phyloP scores from a whole-genome alignment of 2,888 invertebrate genomes.

The Amphipyra tragopoginis region DNA sequence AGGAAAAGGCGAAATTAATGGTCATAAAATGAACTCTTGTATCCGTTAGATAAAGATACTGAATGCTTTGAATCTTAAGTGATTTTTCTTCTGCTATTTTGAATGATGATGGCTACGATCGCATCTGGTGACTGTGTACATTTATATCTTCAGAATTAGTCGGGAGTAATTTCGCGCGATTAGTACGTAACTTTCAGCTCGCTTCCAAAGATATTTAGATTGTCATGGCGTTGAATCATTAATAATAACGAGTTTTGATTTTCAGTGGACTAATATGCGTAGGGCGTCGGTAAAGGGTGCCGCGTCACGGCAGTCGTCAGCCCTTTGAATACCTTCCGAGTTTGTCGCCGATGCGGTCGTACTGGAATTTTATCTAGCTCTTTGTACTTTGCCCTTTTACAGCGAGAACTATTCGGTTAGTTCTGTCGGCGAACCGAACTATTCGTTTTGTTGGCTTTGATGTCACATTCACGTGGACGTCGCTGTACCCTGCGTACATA shows the following conservation, averaged over 20 bases:
- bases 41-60: slow-evolving; percentile 88
- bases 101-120: slow-evolving; percentile 83
- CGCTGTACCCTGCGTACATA: slow-evolving; percentile 18
- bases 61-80: slow-evolving; percentile 87
- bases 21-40: slow-evolving; percentile 90
- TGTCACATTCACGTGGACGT: slow-evolving; percentile 58
- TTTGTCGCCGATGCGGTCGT: slow-evolving; percentile 87
- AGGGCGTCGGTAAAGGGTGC: slow-evolving; percentile 84
- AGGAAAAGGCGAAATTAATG: slow-evolving; percentile 89
- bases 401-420: slow-evolving; percentile 84
- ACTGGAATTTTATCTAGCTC: slow-evolving; percentile 88
- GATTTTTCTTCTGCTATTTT: slow-evolving; percentile 87
- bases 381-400: slow-evolving; percentile 87
- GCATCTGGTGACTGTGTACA: slow-evolving; percentile 87
- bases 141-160: slow-evolving; percentile 80
- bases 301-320: slow-evolving; percentile 80
- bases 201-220: slow-evolving; percentile 85
- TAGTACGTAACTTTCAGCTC: slow-evolving; percentile 79
- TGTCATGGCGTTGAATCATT: slow-evolving; percentile 87
- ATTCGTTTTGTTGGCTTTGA: slow-evolving; percentile 82
- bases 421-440: slow-evolving; percentile 80
- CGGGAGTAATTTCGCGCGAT: slow-evolving; percentile 77
- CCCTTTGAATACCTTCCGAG: slow-evolving; percentile 86
- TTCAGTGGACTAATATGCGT: slow-evolving; percentile 88
- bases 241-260: slow-evolving; percentile 89